Conservation (phyloP, 2,888 invertebrate species). For the Pammene fasciana region DNA sequence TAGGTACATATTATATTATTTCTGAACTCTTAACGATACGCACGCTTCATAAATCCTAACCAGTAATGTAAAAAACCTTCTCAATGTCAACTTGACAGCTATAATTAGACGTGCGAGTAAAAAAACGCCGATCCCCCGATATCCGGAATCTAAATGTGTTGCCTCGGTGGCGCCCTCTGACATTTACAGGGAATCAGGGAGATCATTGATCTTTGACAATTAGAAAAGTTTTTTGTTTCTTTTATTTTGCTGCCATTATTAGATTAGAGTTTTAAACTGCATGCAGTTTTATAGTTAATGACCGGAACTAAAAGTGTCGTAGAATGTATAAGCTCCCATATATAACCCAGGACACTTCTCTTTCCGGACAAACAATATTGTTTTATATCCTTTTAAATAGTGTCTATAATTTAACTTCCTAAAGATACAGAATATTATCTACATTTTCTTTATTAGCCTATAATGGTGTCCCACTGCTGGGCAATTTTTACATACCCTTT, state of each 20-base stretch:
- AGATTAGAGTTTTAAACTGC: neutral
- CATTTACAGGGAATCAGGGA: constrained; percentile 47
- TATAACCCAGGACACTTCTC: too few species aligned
- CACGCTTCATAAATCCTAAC: neutral
- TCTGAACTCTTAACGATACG: neutral
- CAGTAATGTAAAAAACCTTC: constrained; percentile 2
- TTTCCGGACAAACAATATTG: too few species aligned
- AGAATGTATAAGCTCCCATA: too few species aligned
- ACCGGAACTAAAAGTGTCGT: too few species aligned
- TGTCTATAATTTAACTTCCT: too few species aligned
- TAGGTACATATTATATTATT: too few species aligned
- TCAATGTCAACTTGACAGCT: constrained; percentile 33
- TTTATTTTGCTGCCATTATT: neutral
- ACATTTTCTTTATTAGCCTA: too few species aligned
- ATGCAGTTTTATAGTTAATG: too few species aligned
- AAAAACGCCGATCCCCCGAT: constrained; percentile 68
- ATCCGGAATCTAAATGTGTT: constrained; percentile 76
- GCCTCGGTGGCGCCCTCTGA: constrained; percentile 58
- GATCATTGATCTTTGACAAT: constrained; percentile 33
- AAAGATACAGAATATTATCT: too few species aligned
- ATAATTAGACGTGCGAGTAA: constrained; percentile 51
- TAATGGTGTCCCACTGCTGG: too few species aligned
- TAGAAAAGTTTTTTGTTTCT: neutral
- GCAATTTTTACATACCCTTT: neutral
- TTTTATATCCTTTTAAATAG: too few species aligned